A percentile compares a stretch with the other conserved stretches of the same genome.
These are phyloP conservation scores for Hippopotamus amphibius DNA, from an alignment of 2,113 vertebrate species.

Conservation along the genomic window DNA sequence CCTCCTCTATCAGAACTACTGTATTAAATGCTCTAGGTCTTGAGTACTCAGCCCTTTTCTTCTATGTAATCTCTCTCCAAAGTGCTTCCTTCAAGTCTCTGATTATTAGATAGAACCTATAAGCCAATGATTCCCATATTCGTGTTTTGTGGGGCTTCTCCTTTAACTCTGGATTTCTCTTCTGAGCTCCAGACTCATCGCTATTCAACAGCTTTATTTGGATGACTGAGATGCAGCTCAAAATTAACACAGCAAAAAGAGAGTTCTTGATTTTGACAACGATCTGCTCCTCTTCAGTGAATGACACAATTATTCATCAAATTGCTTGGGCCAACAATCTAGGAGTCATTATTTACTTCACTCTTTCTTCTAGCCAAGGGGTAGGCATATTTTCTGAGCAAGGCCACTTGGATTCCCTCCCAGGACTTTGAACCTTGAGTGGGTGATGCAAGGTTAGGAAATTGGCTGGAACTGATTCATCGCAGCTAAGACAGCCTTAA, in stretches of 20 bases:
- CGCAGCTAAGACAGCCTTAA: neutral
- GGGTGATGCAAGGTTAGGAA: conserved; percentile 7
- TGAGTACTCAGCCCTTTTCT: neutral
- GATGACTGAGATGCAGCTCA: neutral
- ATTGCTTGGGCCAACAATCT: neutral
- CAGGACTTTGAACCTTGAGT: conserved; percentile 22
- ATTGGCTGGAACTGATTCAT: conserved; percentile 24
- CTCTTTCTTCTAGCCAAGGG: neutral
- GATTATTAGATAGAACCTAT: neutral
- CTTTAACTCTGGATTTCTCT: neutral
- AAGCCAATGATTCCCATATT: neutral
- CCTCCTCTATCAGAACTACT: neutral
- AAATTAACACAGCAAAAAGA: neutral
- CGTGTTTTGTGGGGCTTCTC: neutral
- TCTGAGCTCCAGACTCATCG: neutral
- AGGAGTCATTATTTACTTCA: conserved; percentile 19
- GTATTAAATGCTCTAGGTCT: neutral
- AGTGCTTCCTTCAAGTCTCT: neutral
- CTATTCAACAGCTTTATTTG: neutral
- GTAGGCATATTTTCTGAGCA: conserved; percentile 8
- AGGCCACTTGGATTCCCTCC: neutral
- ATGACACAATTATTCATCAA: neutral
- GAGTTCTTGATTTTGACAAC: neutral
- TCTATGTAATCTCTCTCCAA: neutral
- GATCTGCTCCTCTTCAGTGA: neutral